Percentiles rank a stretch among this genome's conserved stretches.
Conservation (phyloP, 2,113 vertebrate genomes). For the Cyrtonyx montezumae region DNA sequence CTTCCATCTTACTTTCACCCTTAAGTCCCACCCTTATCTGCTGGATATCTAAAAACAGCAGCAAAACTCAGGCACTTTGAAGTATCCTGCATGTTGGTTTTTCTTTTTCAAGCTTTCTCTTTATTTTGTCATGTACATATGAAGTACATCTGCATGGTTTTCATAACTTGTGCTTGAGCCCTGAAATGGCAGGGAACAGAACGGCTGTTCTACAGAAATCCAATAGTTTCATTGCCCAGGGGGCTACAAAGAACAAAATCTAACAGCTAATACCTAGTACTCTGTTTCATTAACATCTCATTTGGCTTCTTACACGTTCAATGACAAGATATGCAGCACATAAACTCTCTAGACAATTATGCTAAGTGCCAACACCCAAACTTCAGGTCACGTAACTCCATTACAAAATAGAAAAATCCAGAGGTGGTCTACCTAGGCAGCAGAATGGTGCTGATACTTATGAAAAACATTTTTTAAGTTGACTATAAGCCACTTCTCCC, state of each 20-base stretch:
- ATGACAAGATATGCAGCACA: neutral
- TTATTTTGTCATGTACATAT: neutral
- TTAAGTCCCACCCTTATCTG: neutral
- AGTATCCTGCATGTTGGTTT: neutral
- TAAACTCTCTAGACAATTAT: neutral
- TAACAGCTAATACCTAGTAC: neutral
- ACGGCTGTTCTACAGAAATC: neutral
- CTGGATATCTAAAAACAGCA: neutral
- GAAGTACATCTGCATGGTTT: neutral
- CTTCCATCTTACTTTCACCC: neutral
- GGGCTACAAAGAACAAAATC: neutral
- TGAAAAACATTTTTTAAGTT: neutral
- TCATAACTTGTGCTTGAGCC: neutral
- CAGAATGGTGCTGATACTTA: neutral
- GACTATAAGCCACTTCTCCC: neutral
- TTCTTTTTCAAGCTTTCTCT: too few relatives aligned
- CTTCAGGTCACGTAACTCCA: neutral
- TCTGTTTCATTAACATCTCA: neutral
- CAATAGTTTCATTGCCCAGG: neutral
- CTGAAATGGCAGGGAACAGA: neutral
- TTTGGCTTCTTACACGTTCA: neutral
- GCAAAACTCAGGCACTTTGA: neutral
- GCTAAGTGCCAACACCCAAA: neutral
- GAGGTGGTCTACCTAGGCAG: neutral
- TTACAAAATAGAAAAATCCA: neutral